Base-by-base conservation (phyloP, 2,888 invertebrate genomes). In the Ariolimax columbianus region DNA sequence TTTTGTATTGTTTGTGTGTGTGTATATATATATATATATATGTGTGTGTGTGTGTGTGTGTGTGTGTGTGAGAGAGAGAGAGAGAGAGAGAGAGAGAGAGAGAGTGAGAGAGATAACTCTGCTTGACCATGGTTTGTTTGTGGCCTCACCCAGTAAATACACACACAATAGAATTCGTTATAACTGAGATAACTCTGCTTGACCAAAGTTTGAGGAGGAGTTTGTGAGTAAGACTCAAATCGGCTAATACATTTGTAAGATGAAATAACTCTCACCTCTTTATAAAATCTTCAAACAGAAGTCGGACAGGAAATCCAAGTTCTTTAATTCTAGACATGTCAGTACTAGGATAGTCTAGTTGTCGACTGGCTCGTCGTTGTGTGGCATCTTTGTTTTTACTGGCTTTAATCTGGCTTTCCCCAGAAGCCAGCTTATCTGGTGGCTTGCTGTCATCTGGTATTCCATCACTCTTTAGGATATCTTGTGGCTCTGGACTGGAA, bases 231-330 rank as follows among this genome's bases (percentile, higher is more conserved):
- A 63, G 23, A 6, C 17, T 14, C 6, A 63, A 6, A 7, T 6
- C 26, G 63, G 6, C n/a, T 63, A 23, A n/a, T n/a, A n/a, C n/a
- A n/a, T n/a, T n/a, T n/a, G n/a, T n/a, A n/a, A n/a, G n/a, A n/a
- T 0, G 47, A 30, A 51, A 51, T 26, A 9, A 26, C 2, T 3
- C 72, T 72, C 36, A 83, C 83, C 72, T 80, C 6, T 30, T 9
- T 17, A 84, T 84, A 47, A 84, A 84, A 36, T 84, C 84, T 40
- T 84, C 84, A 40, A 79, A 84, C 23, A 84, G 66, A 38, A 84
- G 72, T 47, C 84, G 36, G 43, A 84, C 84, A 19, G 84, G 84
- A 75, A 63, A 84, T 11, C 84, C 84, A 1, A 84, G 75, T 36
- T 80, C 80, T 80, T 84, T 84, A 23, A 84, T 59, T 47, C 72